Evolutionary conservation across 2,113 vertebrate species (phyloP), one percentile per base, ranked within the genome.

Genomic region (Poeciliopsis retropinna): DNA sequence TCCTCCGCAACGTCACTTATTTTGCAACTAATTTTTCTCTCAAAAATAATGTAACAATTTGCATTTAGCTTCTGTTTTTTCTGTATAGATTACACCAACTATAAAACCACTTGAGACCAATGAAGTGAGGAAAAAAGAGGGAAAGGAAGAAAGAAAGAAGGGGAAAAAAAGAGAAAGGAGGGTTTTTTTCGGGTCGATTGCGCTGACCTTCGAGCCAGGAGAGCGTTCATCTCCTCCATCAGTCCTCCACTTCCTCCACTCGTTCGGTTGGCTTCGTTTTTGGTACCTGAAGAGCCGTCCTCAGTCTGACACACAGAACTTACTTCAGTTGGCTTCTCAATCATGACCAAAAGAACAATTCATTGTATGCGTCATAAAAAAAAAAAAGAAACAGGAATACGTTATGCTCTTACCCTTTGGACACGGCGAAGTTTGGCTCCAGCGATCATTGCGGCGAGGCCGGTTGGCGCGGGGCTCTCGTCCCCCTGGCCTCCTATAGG

Each of bases 211-310:
- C 97, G 96, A 27, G 97, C 97, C 91, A 99, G 91, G 74, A 99
- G 95, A 72, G 98, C 98, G 90, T 99, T 99, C 98, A 99, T 99
- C 91, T 99, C 98, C 89, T 99, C 97, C 98, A 99, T 99, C 89
- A 99, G 94, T 15, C 98, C 97, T 15, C 97, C 97, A 57, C 97
- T 97, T 2, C 97, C 95, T 0, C 97, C 97, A 76, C 98, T 99
- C 3, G 96, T 96, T 85, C 97, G 94, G 94, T 96, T 99, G 94
- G 95, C 95, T 78, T 99, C 98, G 0, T 95, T 97, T 93, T 98
- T 99, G 39, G 95, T 93, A 91, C 93, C 95, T 71, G 92, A 89
- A 73, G 92, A 88, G 79, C 71, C 90, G 37, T 99, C 97, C 83
- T 99, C 98, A 73, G 96, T 90, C 98, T 99, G 89, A 14, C 30